Percentiles rank a stretch among this genome's conserved stretches.
Evolutionary conservation across 2,888 invertebrate species (phyloP).

Genomic region (Hoplodrina blanda): DNA sequence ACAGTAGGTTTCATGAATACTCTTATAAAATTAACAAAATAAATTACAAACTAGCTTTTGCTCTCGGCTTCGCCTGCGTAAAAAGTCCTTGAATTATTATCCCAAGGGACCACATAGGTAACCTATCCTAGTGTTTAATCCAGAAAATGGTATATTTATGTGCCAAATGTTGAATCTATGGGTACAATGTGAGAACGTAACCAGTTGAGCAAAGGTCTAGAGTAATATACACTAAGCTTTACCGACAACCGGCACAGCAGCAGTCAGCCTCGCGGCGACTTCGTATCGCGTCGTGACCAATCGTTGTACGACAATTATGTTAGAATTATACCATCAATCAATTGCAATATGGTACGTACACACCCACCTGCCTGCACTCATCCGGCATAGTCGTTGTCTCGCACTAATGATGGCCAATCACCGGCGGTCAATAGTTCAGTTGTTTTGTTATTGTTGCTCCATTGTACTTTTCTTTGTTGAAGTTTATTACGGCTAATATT

Average conservation of each 20-base stretch:
- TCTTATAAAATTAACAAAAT: too few species aligned
- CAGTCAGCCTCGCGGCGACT: constrained; percentile 71
- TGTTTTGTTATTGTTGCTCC: constrained; percentile 64
- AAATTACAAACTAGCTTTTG: too few species aligned
- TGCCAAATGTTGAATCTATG: too few species aligned
- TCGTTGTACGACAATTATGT: constrained; percentile 81
- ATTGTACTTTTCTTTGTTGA: constrained; percentile 57
- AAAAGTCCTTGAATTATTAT: too few species aligned
- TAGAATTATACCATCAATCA: constrained; percentile 87
- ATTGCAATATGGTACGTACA: constrained; percentile 79
- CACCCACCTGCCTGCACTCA: constrained; percentile 78
- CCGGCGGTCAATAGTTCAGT: constrained; percentile 78
- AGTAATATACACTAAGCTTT: constrained; percentile 56
- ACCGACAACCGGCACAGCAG: constrained; percentile 44
- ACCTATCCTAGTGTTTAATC: too few species aligned
- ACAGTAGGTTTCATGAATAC: too few species aligned
- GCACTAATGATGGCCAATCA: constrained; percentile 76
- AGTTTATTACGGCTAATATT: constrained; percentile 51
- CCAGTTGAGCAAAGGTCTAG: too few species aligned
- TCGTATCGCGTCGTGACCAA: constrained; percentile 81
- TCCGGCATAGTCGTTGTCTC: constrained; percentile 66
- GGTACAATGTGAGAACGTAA: too few species aligned
- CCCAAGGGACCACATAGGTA: too few species aligned
- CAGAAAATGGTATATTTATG: too few species aligned
- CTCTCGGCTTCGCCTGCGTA: too few species aligned